Evolutionary conservation across 2,797 vertebrate genomes (phyloP).

Genomic region (Parotocinclus haroldoi): DNA sequence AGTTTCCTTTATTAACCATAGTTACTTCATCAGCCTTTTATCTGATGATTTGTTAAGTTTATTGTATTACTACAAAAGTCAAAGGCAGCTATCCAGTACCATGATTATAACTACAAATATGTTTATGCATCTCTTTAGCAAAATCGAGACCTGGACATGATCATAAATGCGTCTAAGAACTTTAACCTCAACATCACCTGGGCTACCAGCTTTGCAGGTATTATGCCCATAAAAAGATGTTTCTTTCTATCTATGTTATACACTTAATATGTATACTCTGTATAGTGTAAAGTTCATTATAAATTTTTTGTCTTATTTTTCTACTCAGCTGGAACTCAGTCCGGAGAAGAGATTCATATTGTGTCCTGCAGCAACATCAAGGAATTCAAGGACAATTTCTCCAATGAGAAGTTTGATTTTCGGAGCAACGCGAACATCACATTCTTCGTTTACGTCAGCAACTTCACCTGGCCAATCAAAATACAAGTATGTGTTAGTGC

Average conservation of each 20-base stretch:
- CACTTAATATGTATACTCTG: not conserved
- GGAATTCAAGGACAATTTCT: slow-evolving; percentile 97
- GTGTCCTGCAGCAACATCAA: slow-evolving; percentile 92
- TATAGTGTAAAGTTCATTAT: not conserved
- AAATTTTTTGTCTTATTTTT: not conserved
- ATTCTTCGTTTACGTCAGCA: slow-evolving; percentile 98
- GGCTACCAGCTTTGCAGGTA: slow-evolving; percentile 94
- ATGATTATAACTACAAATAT: not conserved
- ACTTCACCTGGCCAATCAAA: slow-evolving; percentile 98
- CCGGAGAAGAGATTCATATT: slow-evolving; percentile 92
- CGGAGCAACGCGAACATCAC: slow-evolving; percentile 97
- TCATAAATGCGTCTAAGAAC: slow-evolving; percentile 98
- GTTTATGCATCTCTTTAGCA: slow-evolving; percentile 67
- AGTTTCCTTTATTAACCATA: too few species aligned
- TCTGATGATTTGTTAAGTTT: too few species aligned
- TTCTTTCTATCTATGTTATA: not conserved
- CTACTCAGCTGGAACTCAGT: slow-evolving; percentile 85
- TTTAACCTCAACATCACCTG: slow-evolving; percentile 99
- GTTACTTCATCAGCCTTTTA: too few species aligned
- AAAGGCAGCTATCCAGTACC: too few species aligned
- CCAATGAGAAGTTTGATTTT: slow-evolving; percentile 98
- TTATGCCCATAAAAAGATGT: not conserved
- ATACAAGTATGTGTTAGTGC: slow-evolving; percentile 79
- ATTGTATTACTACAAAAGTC: too few species aligned
- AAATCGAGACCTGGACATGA: slow-evolving; percentile 96